phyloP scores from a whole-genome alignment of 2,888 invertebrate genomes.

The Eurytoma californica region DNA sequence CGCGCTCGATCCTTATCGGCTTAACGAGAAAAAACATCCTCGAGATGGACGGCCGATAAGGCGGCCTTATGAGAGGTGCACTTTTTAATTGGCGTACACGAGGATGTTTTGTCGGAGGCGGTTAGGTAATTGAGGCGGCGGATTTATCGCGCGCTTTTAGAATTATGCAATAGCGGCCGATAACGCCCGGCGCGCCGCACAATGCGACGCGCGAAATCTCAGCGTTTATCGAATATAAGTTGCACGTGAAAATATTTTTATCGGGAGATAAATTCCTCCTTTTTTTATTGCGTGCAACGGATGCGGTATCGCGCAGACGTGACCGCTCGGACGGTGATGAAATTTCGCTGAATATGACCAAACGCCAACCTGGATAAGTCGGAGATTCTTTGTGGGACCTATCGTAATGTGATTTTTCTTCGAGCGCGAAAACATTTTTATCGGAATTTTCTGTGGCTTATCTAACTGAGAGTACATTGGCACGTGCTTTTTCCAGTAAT shows the following conservation, averaged over 20 bases:
- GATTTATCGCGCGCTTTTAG: slow-evolving; percentile 15
- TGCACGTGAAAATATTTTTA: slow-evolving; percentile 43
- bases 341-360: slow-evolving; percentile 24
- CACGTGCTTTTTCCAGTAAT: slow-evolving; percentile 7
- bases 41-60: slow-evolving; percentile 8
- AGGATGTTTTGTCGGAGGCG: slow-evolving; percentile 44
- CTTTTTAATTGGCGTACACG: slow-evolving; percentile 39
- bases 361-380: slow-evolving; percentile 34
- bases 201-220: slow-evolving; percentile 26
- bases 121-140: slow-evolving; percentile 36
- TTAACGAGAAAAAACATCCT: slow-evolving; percentile 38
- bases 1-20: slow-evolving; percentile 41
- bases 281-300: slow-evolving; percentile 1
- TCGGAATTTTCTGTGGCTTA: neutral
- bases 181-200: neutral
- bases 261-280: neutral
- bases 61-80: slow-evolving; percentile 13
- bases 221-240: slow-evolving; percentile 26
- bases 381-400: slow-evolving; percentile 4
- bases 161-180: slow-evolving; percentile 39
- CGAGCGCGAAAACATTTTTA: neutral
- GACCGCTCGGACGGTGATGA: slow-evolving; percentile 37
- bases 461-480: neutral
- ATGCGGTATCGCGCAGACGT: slow-evolving; percentile 29
- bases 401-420: slow-evolving; percentile 11